A percentile compares a stretch with the other conserved stretches of the same genome.
These are phyloP conservation scores for Acanthosepion pharaonis DNA, from an alignment of 2,888 invertebrate species.

Conservation along the genomic window DNA sequence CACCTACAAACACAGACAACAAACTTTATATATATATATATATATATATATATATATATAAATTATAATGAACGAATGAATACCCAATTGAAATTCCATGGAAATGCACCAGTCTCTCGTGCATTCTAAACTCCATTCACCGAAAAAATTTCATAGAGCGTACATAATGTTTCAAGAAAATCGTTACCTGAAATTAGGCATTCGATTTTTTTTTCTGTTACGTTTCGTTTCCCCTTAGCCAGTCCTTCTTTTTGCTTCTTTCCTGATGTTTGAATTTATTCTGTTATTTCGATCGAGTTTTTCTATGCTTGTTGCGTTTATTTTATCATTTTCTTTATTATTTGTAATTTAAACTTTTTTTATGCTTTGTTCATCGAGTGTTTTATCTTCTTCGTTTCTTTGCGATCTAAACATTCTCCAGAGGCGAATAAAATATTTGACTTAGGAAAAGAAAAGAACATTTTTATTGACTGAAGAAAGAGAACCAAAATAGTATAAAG, in stretches of 20 bases:
- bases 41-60: too few relatives aligned
- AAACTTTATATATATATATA: too few relatives aligned
- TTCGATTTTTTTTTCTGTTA: neutral
- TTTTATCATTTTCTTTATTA: too few relatives aligned
- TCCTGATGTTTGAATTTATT: neutral
- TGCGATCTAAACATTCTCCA: too few relatives aligned
- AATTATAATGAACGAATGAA: neutral
- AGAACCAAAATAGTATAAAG: too few relatives aligned
- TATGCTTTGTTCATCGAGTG: too few relatives aligned
- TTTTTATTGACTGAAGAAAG: too few relatives aligned
- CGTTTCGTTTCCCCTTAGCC: neutral
- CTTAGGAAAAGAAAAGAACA: too few relatives aligned
- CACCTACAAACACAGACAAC: too few relatives aligned
- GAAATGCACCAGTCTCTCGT: neutral
- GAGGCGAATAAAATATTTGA: too few relatives aligned
- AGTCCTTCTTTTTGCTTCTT: neutral
- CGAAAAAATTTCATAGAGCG: neutral
- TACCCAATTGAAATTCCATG: conserved; percentile 12
- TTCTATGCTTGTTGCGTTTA: neutral
- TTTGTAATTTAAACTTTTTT: too few relatives aligned
- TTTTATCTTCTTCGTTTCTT: too few relatives aligned
- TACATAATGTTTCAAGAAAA: neutral
- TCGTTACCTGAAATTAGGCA: conserved; percentile 23
- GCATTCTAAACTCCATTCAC: neutral
- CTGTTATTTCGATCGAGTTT: neutral